These are phyloP conservation scores for Leptosomus discolor DNA, from an alignment of 2,113 vertebrate species.

Conservation along the genomic window DNA sequence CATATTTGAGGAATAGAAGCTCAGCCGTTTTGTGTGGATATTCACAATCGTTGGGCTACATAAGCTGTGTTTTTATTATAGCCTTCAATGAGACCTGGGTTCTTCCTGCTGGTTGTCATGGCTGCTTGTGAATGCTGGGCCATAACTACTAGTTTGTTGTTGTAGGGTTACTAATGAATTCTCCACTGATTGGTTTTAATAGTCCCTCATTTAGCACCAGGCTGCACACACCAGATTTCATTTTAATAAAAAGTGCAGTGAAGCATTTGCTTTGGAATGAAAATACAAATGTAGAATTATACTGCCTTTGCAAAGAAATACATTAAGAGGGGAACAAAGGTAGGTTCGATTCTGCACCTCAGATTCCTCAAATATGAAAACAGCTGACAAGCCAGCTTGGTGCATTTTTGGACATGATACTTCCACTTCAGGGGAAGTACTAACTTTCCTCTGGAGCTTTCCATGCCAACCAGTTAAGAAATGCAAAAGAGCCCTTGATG, in stretches of 20 bases:
- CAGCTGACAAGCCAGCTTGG: not conserved
- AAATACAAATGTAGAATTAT: constrained; percentile 46
- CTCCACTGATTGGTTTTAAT: constrained; percentile 63
- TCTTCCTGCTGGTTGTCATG: constrained; percentile 26
- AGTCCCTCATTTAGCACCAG: constrained; percentile 59
- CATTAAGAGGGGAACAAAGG: not conserved
- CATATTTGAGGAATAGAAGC: not conserved
- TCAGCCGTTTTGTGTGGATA: not conserved
- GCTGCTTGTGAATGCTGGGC: constrained; percentile 46
- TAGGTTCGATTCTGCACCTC: not conserved
- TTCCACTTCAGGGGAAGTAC: not conserved
- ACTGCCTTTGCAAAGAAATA: constrained; percentile 37
- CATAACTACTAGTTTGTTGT: constrained; percentile 51
- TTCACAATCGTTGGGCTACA: not conserved
- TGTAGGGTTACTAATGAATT: constrained; percentile 63
- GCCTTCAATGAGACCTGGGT: not conserved
- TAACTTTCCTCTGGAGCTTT: not conserved
- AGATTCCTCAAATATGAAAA: not conserved
- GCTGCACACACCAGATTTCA: constrained; percentile 54
- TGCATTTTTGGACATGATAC: not conserved
- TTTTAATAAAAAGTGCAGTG: constrained; percentile 61
- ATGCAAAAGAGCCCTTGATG: not conserved
- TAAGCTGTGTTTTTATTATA: constrained; percentile 4
- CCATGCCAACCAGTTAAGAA: not conserved
- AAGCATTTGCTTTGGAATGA: constrained; percentile 57